Percentiles rank a stretch among this genome's conserved stretches.
These are phyloP conservation scores for Bradypus variegatus DNA, from an alignment of 2,797 vertebrate genomes.

Conservation along the genomic window DNA sequence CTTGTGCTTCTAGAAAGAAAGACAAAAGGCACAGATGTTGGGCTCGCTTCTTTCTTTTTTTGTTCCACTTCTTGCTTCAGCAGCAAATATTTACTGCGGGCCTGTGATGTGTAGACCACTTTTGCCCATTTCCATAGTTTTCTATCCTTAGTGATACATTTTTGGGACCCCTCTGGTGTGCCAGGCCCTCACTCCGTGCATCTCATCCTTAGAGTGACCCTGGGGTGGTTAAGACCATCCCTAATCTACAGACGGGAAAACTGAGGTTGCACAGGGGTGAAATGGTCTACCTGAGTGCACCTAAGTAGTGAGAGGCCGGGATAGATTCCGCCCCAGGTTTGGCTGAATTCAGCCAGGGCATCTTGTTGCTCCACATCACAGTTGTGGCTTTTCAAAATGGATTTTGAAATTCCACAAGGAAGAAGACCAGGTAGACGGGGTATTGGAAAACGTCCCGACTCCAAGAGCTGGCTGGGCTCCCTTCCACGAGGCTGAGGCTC, in stretches of 20 bases:
- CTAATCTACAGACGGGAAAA: background rate
- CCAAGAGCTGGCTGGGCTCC: background rate
- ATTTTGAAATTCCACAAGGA: background rate
- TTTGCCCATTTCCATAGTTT: background rate
- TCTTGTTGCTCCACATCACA: background rate
- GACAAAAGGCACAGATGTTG: background rate
- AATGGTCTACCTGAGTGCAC: background rate
- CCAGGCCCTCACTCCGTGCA: background rate
- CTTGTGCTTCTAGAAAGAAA: background rate
- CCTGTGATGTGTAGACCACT: background rate
- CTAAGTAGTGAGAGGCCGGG: background rate
- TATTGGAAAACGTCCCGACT: background rate
- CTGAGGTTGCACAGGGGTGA: background rate
- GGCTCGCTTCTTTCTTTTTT: background rate
- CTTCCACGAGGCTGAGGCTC: fast-evolving
- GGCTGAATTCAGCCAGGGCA: background rate
- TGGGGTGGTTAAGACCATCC: background rate
- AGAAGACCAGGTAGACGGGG: background rate
- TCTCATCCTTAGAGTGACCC: background rate
- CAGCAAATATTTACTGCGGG: background rate
- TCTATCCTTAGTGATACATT: background rate
- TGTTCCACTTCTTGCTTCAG: background rate
- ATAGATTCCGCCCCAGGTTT: background rate
- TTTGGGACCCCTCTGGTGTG: background rate
- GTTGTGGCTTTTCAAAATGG: background rate